A percentile compares a stretch with the other conserved stretches of the same genome.
Evolutionary conservation across 1,140 invertebrate species (phyloP).

Genomic region (Acromyrmex echinatior): DNA sequence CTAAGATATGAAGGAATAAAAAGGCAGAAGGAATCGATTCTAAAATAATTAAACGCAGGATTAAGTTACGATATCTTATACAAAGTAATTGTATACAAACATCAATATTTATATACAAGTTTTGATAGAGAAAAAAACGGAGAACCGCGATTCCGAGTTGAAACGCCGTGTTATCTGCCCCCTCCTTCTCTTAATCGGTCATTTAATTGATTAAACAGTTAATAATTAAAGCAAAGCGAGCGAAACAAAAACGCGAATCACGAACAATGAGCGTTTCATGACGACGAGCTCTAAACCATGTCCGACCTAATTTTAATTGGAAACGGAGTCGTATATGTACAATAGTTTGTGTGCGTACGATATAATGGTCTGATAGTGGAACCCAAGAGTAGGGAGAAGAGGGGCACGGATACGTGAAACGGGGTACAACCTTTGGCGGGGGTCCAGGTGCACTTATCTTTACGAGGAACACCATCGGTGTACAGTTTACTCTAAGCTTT

Average conservation of each 20-base stretch:
- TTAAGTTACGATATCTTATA: too few relatives aligned
- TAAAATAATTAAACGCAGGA: too few relatives aligned
- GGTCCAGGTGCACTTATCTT: slow-evolving; percentile 64
- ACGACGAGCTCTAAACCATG: slow-evolving; percentile 30
- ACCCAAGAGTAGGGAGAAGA: slow-evolving; percentile 3
- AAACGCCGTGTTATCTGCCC: slow-evolving; percentile 24
- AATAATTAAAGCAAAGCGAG: slow-evolving; percentile 19
- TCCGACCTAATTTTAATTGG: slow-evolving; percentile 71
- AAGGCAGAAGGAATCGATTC: too few relatives aligned
- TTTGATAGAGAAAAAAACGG: not conserved
- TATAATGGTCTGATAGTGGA: slow-evolving; percentile 55
- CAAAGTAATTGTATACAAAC: not conserved
- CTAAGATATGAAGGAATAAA: too few relatives aligned
- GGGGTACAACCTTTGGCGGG: slow-evolving; percentile 46
- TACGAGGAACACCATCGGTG: slow-evolving; percentile 56
- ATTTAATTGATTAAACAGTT: slow-evolving; percentile 52
- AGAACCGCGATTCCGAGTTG: slow-evolving; percentile 1
- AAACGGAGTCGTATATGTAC: not conserved
- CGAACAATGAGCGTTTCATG: slow-evolving; percentile 9
- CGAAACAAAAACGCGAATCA: not conserved
- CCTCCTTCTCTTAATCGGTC: not conserved
- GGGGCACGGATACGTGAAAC: slow-evolving; percentile 42
- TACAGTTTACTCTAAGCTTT: slow-evolving; percentile 43
- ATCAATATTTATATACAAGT: slow-evolving; percentile 8
- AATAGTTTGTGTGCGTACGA: slow-evolving; percentile 26